These are phyloP conservation scores for Erinaceus europaeus DNA, from an alignment of 2,113 vertebrate genomes.

Conservation along the genomic window DNA sequence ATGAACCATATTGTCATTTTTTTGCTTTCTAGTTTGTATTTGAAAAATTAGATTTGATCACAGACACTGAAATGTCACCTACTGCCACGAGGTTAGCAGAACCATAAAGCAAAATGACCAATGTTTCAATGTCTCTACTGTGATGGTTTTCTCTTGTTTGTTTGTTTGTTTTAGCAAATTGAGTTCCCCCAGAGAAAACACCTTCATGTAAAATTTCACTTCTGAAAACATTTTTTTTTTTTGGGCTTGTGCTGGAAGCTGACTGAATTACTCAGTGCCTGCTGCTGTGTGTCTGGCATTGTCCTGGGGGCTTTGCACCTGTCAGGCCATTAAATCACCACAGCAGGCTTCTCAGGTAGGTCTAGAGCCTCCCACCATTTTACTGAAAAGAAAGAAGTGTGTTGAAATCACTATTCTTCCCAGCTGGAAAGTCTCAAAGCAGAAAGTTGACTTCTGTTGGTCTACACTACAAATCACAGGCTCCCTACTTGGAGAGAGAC, in stretches of 20 bases:
- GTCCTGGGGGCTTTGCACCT: constrained; percentile 33
- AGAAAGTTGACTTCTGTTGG: background rate
- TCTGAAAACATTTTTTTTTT: constrained; percentile 34
- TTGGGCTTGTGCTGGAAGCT: constrained; percentile 1
- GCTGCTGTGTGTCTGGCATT: background rate
- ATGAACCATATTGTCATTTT: constrained; percentile 22
- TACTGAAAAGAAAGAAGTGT: background rate
- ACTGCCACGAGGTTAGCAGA: background rate
- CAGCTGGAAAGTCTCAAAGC: background rate
- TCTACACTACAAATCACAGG: background rate
- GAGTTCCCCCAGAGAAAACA: background rate
- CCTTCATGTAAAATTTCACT: constrained; percentile 38
- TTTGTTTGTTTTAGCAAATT: background rate
- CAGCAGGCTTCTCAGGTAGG: background rate
- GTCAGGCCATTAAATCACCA: constrained; percentile 16
- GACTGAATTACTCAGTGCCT: constrained; percentile 13
- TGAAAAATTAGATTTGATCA: constrained; percentile 14
- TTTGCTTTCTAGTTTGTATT: constrained; percentile 4
- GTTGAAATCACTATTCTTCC: background rate
- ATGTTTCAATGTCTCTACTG: no score
- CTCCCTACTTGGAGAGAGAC: background rate
- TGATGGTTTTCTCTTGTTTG: no score
- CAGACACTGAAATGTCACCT: background rate
- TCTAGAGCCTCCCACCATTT: background rate
- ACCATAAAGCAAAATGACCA: background rate